Conservation (phyloP, 1,140 invertebrate species). For the Caenorhabditis briggsae region DNA sequence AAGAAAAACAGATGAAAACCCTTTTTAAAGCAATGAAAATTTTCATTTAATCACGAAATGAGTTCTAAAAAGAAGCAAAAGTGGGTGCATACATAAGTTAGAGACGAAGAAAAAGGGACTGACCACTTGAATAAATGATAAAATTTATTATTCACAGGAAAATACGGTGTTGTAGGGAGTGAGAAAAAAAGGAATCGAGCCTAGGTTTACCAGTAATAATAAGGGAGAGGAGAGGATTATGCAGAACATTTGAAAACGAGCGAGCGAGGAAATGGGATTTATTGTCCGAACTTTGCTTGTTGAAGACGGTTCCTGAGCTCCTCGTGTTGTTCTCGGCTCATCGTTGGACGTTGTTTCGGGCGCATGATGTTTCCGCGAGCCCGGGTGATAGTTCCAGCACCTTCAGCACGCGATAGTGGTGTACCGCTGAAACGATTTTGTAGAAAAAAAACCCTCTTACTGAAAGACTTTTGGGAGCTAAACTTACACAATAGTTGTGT, state of each 20-base stretch:
- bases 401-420: slow-evolving; percentile 2
- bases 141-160: too few relatives aligned
- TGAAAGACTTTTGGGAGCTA: neutral
- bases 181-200: too few relatives aligned
- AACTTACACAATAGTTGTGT: slow-evolving; percentile 22
- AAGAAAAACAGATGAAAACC: too few relatives aligned
- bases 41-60: too few relatives aligned
- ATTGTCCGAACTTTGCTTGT: neutral
- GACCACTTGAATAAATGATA: too few relatives aligned
- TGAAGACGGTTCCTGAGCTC: neutral
- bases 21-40: too few relatives aligned
- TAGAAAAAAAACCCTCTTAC: too few relatives aligned
- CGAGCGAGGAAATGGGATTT: neutral
- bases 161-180: too few relatives aligned
- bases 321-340: neutral
- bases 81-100: too few relatives aligned
- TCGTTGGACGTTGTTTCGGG: neutral
- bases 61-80: too few relatives aligned
- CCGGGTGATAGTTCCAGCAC: slow-evolving; percentile 11
- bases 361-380: slow-evolving; percentile 30
- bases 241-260: neutral
- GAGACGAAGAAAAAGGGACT: too few relatives aligned
- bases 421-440: slow-evolving; percentile 10
- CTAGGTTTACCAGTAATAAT: neutral
- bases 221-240: neutral